These are phyloP conservation scores for Terrapene triunguis DNA, from an alignment of 2,113 vertebrate species.

Conservation along the genomic window DNA sequence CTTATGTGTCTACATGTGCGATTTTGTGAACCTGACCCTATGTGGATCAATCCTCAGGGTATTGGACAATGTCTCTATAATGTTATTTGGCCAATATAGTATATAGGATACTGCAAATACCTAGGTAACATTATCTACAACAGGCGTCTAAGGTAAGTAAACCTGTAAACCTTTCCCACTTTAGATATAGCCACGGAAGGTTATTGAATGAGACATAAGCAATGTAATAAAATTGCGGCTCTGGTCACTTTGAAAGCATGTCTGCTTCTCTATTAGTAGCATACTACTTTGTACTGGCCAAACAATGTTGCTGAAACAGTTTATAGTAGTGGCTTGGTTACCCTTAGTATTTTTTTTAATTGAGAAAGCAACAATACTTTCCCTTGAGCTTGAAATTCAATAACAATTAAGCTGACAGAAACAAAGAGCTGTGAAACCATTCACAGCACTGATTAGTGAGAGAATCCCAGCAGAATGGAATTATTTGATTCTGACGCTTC, in stretches of 20 bases:
- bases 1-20: not conserved
- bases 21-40: not conserved
- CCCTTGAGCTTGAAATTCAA: not conserved
- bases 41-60: not conserved
- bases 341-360: accelerated
- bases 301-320: not conserved
- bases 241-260: constrained; percentile 24
- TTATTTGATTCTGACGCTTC: constrained; percentile 71
- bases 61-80: not conserved
- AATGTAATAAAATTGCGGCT: not conserved
- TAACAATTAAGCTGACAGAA: constrained; percentile 46
- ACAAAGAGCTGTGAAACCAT: constrained; percentile 34
- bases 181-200: not conserved
- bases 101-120: no score
- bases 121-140: not conserved
- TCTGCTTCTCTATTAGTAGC: not conserved
- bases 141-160: not conserved
- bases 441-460: constrained; percentile 39
- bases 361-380: not conserved
- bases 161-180: not conserved
- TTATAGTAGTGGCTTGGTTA: not conserved
- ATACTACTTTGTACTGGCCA: not conserved
- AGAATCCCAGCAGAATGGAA: constrained; percentile 47
- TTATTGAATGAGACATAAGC: not conserved
- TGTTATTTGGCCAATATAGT: no score